Evolutionary conservation across 1,140 invertebrate species (phyloP).

Genomic region (Drosophila pruinosa): DNA sequence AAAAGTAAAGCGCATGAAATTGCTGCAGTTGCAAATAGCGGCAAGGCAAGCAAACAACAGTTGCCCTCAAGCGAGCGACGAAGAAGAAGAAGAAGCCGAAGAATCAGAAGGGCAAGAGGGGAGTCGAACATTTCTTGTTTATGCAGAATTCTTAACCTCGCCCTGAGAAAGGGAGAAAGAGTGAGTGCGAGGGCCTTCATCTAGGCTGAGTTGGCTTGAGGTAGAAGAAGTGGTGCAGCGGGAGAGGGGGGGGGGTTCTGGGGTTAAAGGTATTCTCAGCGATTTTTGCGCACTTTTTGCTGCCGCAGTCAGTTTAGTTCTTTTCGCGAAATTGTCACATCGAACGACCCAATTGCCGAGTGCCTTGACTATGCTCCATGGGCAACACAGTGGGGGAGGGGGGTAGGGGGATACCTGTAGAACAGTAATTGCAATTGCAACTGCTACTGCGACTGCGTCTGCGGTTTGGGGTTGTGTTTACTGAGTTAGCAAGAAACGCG

Average conservation of each 20-base stretch:
- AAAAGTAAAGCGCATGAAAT: background rate
- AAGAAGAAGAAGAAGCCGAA: background rate
- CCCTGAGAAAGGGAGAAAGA: background rate
- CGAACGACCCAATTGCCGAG: conserved; percentile 57
- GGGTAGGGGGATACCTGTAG: background rate
- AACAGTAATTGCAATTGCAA: background rate
- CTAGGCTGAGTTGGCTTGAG: background rate
- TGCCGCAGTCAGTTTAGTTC: conserved; percentile 40
- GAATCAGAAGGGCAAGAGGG: background rate
- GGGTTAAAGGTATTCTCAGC: conserved; percentile 39
- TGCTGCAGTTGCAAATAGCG: conserved; percentile 12
- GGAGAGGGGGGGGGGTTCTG: background rate
- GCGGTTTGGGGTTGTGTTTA: conserved; percentile 43
- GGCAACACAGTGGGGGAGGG: background rate
- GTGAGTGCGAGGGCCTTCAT: conserved; percentile 8
- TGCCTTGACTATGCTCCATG: conserved; percentile 7
- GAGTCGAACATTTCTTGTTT: conserved; percentile 21
- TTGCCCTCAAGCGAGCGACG: background rate
- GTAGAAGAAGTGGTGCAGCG: background rate
- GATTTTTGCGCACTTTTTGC: conserved; percentile 54
- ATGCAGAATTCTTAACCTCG: conserved; percentile 33
- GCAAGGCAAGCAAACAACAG: conserved; percentile 25
- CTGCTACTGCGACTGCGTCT: conserved; percentile 15
- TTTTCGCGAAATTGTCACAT: conserved; percentile 61
- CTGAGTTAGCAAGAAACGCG: conserved; percentile 74